Conservation (phyloP, 1,140 invertebrate species). For the Rhopalosiphum maidis region DNA sequence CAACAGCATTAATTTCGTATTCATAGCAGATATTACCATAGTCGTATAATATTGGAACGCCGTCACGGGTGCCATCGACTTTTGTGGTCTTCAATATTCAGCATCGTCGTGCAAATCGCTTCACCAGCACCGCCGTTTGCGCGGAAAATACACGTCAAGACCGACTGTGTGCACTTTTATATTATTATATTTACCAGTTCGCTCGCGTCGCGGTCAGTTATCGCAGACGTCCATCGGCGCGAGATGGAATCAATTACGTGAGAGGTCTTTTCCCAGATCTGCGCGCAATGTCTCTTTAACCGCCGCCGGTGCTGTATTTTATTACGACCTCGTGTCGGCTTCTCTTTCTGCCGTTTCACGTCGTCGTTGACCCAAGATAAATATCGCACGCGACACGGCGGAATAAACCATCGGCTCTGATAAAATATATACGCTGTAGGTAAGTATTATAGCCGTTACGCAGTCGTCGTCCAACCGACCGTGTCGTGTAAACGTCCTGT, state of each 20-base stretch:
- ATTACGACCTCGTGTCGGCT: not conserved
- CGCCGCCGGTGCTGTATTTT: not conserved
- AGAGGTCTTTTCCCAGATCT: not conserved
- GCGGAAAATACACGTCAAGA: not conserved
- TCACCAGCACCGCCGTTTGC: no score
- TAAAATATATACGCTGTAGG: not conserved
- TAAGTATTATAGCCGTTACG: not conserved
- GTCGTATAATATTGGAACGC: no score
- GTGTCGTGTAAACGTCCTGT: conserved; percentile 29
- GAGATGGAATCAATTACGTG: not conserved
- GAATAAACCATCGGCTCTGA: not conserved
- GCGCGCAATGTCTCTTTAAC: not conserved
- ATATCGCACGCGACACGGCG: not conserved
- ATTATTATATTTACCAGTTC: not conserved
- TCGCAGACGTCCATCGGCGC: not conserved
- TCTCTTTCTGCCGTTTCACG: not conserved
- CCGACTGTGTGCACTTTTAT: not conserved
- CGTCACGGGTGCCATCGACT: no score
- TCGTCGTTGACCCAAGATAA: not conserved
- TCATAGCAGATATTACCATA: no score
- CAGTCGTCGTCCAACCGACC: not conserved
- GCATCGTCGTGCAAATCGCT: not conserved
- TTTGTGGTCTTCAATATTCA: not conserved
- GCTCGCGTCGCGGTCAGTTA: not conserved
- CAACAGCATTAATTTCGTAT: not conserved